Evolutionary conservation across 1,140 invertebrate genomes (phyloP).

Genomic region (Bombus terrestris): DNA sequence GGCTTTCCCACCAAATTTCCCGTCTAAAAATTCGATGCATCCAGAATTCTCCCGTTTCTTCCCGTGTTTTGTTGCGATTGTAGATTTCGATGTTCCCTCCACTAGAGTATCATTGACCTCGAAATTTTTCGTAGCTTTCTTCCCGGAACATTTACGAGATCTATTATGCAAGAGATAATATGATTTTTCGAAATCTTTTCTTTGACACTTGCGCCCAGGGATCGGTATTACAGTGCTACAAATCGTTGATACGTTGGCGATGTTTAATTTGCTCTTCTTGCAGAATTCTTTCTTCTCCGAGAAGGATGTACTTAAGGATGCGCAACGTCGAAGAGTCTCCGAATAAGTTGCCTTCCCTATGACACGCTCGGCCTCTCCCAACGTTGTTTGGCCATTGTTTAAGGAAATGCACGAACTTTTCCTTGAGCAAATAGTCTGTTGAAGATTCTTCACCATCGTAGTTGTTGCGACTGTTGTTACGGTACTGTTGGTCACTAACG

Average conservation of each 20-base stretch:
- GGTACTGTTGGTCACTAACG: constrained; percentile 2
- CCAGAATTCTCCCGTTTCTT: constrained; percentile 47
- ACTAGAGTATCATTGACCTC: constrained; percentile 28
- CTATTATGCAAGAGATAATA: constrained; percentile 60
- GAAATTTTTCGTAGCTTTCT: constrained; percentile 23
- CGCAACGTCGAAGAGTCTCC: constrained; percentile 73
- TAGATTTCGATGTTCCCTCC: constrained; percentile 19
- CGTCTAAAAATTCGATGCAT: constrained; percentile 40
- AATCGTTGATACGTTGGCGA: constrained; percentile 16
- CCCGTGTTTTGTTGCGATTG: constrained; percentile 7
- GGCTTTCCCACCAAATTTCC: constrained; percentile 44
- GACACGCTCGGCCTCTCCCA: constrained; percentile 41
- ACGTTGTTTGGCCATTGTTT: constrained; percentile 8
- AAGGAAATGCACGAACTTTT: constrained; percentile 20
- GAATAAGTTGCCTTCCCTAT: constrained; percentile 74
- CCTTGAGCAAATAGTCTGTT: constrained; percentile 34
- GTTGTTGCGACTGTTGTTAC: constrained; percentile 19
- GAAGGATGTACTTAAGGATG: constrained; percentile 33
- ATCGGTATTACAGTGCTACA: constrained; percentile 49
- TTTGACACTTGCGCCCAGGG: constrained; percentile 48
- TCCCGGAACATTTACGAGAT: constrained; percentile 50
- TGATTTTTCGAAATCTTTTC: constrained; percentile 55
- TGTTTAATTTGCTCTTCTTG: constrained; percentile 42
- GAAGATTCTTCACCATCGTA: constrained; percentile 34
- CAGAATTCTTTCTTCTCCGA: constrained; percentile 55